Evolutionary conservation across 1,140 invertebrate genomes (phyloP).

Genomic region (Calephelis nemesis): DNA sequence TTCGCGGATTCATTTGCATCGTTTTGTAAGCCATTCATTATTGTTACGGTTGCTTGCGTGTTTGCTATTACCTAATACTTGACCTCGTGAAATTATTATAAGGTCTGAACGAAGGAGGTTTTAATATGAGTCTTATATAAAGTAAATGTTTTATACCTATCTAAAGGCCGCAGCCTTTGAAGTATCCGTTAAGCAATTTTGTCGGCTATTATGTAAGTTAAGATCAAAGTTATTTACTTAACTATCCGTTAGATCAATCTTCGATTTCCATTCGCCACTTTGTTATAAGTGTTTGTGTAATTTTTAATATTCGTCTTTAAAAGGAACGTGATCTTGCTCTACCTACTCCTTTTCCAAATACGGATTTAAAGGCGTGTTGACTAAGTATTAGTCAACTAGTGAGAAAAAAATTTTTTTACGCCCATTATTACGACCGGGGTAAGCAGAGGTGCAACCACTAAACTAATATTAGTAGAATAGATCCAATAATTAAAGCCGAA

Average conservation of each 20-base stretch:
- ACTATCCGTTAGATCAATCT: conserved; percentile 3
- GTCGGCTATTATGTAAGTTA: conserved; percentile 15
- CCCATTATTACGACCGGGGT: too few relatives aligned
- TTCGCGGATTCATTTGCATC: conserved; percentile 46
- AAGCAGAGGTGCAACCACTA: too few relatives aligned
- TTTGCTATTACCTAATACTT: conserved; percentile 54
- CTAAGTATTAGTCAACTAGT: too few relatives aligned
- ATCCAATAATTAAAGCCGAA: too few relatives aligned
- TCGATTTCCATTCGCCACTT: conserved; percentile 1
- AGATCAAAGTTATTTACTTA: conserved; percentile 7
- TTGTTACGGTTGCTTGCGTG: conserved; percentile 57
- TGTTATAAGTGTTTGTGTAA: background rate
- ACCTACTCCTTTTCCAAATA: conserved; percentile 4
- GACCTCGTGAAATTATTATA: conserved; percentile 44
- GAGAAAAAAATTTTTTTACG: too few relatives aligned
- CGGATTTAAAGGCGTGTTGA: background rate
- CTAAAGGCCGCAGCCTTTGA: background rate
- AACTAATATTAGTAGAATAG: too few relatives aligned
- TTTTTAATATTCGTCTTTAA: background rate
- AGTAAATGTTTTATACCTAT: background rate
- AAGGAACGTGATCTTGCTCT: background rate
- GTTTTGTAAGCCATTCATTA: conserved; percentile 64
- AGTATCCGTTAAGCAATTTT: conserved; percentile 3
- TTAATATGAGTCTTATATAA: conserved; percentile 20
- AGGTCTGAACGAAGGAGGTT: conserved; percentile 36